Evolutionary conservation across 2,113 vertebrate genomes (phyloP), one percentile per base, ranked within the genome.

Genomic region (Nibea albiflora): DNA sequence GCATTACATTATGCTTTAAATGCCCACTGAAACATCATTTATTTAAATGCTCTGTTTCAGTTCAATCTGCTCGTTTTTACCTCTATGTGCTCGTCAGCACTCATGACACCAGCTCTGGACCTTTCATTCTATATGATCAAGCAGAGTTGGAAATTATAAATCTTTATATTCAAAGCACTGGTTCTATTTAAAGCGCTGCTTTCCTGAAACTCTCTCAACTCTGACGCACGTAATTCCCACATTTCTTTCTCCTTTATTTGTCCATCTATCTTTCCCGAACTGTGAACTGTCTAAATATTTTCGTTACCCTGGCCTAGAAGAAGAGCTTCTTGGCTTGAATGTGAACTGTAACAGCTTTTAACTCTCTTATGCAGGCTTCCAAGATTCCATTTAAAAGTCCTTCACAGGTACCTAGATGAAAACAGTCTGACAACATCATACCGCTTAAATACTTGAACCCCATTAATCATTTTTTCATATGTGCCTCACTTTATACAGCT

Each of bases 251-350:
- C 17, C 26, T 39, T 58, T 28, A 15, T 57, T 50, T 62, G 19
- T 49, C 47, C 65, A 31, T 78, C 54, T 22, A 6, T 76, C 31
- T 35, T 42, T n/a, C 39, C 20, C 4, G 0, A 11, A 16, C 1
- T 61, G 14, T 61, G 14, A 71, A 22, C 42, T 62, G n/a, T 78
- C 64, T 24, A 54, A 77, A 60, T 80, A n/a, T 76, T 64, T 66
- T 61, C 3, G 5, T 61, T 61, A 31, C 26, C 47, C 1, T 16
- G 19, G 19, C 35, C 53, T 19, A 2, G 49, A 39, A 49, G 16
- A 66, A 62, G 49, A 65, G 15, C 31, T 46, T 71, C 44, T 47
- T 78, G 63, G 31, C 31, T 31, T 61, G 11, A 15, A 11, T 42
- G 35, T 4, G 19, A 68, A 31, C 17, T 35, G 19, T 20, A 24